These are phyloP conservation scores for Hyperoplus lanceolatus DNA, from an alignment of 2,797 vertebrate species.

Conservation along the genomic window DNA sequence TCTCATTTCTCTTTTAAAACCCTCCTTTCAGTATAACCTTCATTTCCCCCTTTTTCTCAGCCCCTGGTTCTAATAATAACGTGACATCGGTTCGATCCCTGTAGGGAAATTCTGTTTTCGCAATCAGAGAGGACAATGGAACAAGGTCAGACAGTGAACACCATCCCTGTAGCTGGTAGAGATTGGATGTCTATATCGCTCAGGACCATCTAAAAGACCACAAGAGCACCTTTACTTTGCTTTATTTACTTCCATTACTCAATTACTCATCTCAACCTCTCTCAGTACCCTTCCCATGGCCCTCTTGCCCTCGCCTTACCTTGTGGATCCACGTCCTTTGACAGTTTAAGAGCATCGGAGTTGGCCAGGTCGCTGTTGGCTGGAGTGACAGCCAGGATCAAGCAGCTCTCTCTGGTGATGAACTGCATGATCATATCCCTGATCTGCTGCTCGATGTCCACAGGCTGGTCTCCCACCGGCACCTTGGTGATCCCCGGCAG, in stretches of 20 bases:
- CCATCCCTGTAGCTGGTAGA: slow-evolving; percentile 29
- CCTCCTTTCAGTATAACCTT: background rate
- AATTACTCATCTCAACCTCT: background rate
- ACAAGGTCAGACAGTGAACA: slow-evolving; percentile 52
- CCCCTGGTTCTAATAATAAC: slow-evolving; percentile 49
- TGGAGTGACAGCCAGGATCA: slow-evolving; percentile 95
- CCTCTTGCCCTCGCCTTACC: slow-evolving; percentile 78
- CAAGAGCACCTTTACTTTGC: background rate
- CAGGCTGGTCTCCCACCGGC: slow-evolving; percentile 96
- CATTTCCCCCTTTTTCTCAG: slow-evolving; percentile 1
- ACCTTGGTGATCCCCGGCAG: slow-evolving; percentile 98
- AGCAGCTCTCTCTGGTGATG: slow-evolving; percentile 93
- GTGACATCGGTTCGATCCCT: slow-evolving; percentile 50
- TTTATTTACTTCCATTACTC: slow-evolving; percentile 5
- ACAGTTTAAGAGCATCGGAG: slow-evolving; percentile 95
- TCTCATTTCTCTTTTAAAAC: slow-evolving; percentile 20
- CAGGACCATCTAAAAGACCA: slow-evolving; percentile 3
- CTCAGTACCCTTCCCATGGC: background rate
- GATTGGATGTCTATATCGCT: background rate
- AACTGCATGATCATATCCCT: slow-evolving; percentile 97
- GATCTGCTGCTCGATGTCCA: slow-evolving; percentile 96
- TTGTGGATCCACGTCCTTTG: slow-evolving; percentile 96
- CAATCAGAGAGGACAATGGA: slow-evolving; percentile 47
- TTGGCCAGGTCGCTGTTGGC: slow-evolving; percentile 98
- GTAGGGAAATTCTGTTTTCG: slow-evolving; percentile 50